Base-by-base conservation (phyloP, 2,888 invertebrate genomes). In the Nesidiocoris tenuis region DNA sequence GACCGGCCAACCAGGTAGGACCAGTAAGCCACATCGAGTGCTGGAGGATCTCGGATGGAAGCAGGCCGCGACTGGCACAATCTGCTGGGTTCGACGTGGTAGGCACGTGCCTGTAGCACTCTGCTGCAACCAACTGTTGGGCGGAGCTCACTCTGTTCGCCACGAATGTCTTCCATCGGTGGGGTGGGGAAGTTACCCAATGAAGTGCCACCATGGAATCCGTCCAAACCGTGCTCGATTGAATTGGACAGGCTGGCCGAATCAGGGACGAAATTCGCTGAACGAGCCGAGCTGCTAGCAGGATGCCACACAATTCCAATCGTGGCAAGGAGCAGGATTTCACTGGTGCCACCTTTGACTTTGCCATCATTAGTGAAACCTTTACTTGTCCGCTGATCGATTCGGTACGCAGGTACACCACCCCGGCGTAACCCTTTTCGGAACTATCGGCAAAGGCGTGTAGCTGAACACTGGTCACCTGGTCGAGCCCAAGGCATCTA, bases 361-460 rank as follows among this genome's bases (percentile, higher is more conserved):
- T 78, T 0, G 77, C 65, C 24, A 75, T 71, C 39, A 77, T 12
- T 2, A 75, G 25, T 5, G 22, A 12, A 0, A 59, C 67, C 1
- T 63, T 5, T 12, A 72, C 61, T 9, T 57, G 17, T 19, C 61
- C 67, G n/a, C 39, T 17, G 0, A 1, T 5, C 54, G 72, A 59
- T 0, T n/a, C 23, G 1, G n/a, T 54, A 18, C 74, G 65, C 1
- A 79, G 16, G 57, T 78, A 77, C 3, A 78, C 19, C 1, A 75
- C 74, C 7, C 71, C 77, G 3, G 74, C 77, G 57, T 78, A 79
- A 2, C 64, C 78, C 1, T 17, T 21, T 19, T 72, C 65, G 12
- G 77, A 76, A 1, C 77, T 76, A 63, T 77, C 79, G 17, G 56
- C 74, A 54, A 79, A 79, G 9, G 76, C 78, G 39, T 74, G 77